These are phyloP conservation scores for Ephydatia muelleri DNA, from an alignment of 37 sponge, comb jelly and placozoan species.

Conservation along the genomic window DNA sequence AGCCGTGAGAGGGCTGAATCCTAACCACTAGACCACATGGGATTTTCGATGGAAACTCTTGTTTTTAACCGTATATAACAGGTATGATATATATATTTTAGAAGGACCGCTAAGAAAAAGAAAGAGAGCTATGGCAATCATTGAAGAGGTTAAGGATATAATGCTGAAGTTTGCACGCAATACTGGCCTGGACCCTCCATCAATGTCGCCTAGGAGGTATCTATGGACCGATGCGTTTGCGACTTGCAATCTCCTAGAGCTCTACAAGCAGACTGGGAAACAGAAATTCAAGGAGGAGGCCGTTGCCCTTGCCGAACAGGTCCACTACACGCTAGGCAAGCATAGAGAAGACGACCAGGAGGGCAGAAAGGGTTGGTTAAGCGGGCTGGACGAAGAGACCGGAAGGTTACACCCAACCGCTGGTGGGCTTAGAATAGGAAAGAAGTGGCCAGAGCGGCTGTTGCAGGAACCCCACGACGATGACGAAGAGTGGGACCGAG, in stretches of 20 bases:
- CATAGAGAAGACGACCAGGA: slow-evolving; percentile 5
- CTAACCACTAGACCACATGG: no score
- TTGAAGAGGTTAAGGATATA: not conserved
- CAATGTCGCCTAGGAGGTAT: not conserved
- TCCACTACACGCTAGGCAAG: slow-evolving; percentile 9
- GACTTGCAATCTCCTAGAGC: not conserved
- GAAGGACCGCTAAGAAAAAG: no score
- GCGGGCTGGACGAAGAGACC: slow-evolving; percentile 1
- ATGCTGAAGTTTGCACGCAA: not conserved
- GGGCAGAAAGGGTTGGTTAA: slow-evolving; percentile 8
- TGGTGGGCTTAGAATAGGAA: slow-evolving; percentile 16
- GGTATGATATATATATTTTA: no score
- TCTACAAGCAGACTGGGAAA: not conserved
- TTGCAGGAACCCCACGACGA: not conserved
- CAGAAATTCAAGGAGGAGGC: slow-evolving; percentile 9
- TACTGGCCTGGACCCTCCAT: not conserved
- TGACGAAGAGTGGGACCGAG: slow-evolving; percentile 15
- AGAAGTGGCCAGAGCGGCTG: slow-evolving; percentile 18
- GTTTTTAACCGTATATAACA: no score
- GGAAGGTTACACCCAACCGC: slow-evolving; percentile 5
- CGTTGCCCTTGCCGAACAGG: slow-evolving; percentile 3
- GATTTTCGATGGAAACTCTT: no score
- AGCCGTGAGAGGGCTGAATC: no score
- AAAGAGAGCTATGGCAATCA: not conserved
- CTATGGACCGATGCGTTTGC: slow-evolving; percentile 6